Conservation (phyloP, 2,113 vertebrate species). For the Natator depressus region DNA sequence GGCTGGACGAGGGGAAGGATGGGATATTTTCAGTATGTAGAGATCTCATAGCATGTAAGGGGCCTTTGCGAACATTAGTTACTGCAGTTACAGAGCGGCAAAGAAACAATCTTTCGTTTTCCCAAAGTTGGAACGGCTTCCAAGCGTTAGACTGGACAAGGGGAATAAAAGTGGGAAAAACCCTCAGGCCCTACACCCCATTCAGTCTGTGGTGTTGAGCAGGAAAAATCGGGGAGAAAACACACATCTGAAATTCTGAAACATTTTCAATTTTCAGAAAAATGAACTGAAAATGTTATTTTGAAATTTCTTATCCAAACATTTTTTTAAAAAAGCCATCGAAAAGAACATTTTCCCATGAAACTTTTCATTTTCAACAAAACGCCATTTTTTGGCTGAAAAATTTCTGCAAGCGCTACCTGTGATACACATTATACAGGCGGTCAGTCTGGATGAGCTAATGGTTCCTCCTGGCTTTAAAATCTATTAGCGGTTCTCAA, state of each 20-base stretch:
- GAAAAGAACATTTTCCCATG: neutral
- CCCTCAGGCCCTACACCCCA: neutral
- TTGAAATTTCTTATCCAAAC: neutral
- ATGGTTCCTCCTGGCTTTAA: neutral
- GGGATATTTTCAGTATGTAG: neutral
- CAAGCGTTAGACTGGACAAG: neutral
- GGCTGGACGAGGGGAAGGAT: neutral
- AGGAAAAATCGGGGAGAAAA: neutral
- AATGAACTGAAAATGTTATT: neutral
- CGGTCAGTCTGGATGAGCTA: neutral
- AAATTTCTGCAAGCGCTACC: neutral
- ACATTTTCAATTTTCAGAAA: neutral
- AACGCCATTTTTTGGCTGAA: neutral
- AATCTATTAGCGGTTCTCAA: neutral
- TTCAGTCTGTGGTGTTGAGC: neutral
- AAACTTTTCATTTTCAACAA: neutral
- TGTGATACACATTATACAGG: conserved; percentile 21
- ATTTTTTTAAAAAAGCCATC: neutral
- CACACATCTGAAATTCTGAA: neutral
- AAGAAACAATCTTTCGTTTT: neutral
- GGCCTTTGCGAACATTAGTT: neutral
- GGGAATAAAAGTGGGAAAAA: neutral
- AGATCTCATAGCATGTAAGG: neutral
- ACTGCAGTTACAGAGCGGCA: neutral
- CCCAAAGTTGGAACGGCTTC: neutral